Conservation (phyloP, 2,113 vertebrate genomes). For the Eudorcas thomsonii region DNA sequence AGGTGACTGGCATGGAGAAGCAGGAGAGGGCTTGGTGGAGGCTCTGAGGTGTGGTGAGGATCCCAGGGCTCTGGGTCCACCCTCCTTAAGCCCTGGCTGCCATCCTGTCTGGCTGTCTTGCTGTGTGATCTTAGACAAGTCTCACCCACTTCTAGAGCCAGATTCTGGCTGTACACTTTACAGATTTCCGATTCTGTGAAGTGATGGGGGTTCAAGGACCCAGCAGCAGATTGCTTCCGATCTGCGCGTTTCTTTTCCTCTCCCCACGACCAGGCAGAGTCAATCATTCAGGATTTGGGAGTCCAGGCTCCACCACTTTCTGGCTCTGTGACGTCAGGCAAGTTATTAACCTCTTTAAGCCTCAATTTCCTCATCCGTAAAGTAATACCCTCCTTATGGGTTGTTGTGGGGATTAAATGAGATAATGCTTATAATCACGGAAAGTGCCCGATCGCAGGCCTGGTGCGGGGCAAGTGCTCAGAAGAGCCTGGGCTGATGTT, state of each 20-base stretch:
- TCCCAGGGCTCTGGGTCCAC: not conserved
- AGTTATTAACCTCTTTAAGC: conserved; percentile 4
- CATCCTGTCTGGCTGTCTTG: not conserved
- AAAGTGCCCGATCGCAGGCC: not conserved
- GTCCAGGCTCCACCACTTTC: not conserved
- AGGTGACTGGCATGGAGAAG: not conserved
- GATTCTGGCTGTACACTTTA: not conserved
- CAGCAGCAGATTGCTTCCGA: not conserved
- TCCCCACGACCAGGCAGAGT: not conserved
- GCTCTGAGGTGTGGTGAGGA: fast-evolving
- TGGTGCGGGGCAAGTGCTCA: fast-evolving
- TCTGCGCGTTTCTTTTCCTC: not conserved
- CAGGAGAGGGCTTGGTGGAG: not conserved
- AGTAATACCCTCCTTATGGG: not conserved
- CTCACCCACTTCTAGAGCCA: fast-evolving
- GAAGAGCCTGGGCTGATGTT: not conserved
- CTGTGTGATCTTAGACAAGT: not conserved
- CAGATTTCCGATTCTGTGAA: not conserved
- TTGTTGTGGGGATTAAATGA: not conserved
- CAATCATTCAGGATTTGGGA: not conserved
- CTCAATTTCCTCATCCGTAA: not conserved
- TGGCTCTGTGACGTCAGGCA: not conserved
- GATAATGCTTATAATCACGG: not conserved
- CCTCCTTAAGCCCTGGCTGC: not conserved
- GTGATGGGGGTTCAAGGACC: not conserved